phyloP scores from a whole-genome alignment of 1,140 invertebrate genomes.

The Berghia stephanieae region DNA sequence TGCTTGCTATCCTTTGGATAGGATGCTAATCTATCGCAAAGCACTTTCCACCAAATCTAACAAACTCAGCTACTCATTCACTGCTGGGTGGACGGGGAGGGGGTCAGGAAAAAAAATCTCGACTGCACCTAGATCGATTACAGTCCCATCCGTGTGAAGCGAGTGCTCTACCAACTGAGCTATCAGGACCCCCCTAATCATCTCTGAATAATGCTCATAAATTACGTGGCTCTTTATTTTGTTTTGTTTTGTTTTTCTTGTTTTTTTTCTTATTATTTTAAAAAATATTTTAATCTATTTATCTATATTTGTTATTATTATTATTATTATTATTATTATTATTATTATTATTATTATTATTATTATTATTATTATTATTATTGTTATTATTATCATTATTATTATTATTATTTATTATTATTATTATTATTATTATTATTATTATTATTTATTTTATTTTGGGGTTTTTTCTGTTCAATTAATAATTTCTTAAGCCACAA shows the following conservation, averaged over 20 bases:
- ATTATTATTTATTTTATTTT: background rate
- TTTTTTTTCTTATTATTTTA: background rate
- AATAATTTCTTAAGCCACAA: too few relatives aligned
- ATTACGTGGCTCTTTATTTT: background rate
- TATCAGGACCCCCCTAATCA: too few relatives aligned
- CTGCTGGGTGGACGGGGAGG: too few relatives aligned
- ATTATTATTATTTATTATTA: background rate
- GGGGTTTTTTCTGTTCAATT: background rate
- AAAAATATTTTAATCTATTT: background rate
- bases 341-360: background rate
- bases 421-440: background rate
- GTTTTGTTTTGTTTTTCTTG: background rate
- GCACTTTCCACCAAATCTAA: too few relatives aligned
- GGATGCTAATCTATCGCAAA: too few relatives aligned
- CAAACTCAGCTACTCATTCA: too few relatives aligned
- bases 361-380: background rate
- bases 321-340: background rate
- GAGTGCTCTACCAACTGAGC: too few relatives aligned
- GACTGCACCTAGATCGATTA: background rate
- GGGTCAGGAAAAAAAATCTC: too few relatives aligned
- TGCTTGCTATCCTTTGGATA: too few relatives aligned
- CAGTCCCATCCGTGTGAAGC: too few relatives aligned
- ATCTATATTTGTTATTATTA: background rate
- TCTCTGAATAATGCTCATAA: background rate
- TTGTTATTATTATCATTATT: background rate